Base-by-base conservation (phyloP, 2,888 invertebrate species). In the Aporophyla nigra region DNA sequence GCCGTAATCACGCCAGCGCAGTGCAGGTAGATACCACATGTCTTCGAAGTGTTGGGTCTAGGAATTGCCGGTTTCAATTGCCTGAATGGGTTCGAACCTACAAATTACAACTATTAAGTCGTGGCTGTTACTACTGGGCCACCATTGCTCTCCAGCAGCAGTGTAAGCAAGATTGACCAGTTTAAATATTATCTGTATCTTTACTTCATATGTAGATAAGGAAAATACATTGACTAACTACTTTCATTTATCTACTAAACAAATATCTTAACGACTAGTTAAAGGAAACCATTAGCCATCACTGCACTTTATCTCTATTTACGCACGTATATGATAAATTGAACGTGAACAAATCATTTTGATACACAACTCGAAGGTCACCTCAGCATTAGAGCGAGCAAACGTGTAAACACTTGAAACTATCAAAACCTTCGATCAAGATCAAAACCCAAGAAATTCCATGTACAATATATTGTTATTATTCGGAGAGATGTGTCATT, bases 231-330 rank as follows among this genome's bases (percentile, higher is more conserved):
- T 24, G 1, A 33, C 43, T 51, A 61, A 67, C 33, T 24, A 53
- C 74, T 58, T 66, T 75, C 61, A 49, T 76, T 59, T 61, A 59
- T 56, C 27, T 24, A 10, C 19, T 33, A 58, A 54, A 5, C 46
- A 69, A 80, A 56, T 27, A 70, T 14, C 27, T 40, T 58, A 70
- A 66, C 65, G 16, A 70, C 51, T 14, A 54, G 24, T 66, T 21
- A 53, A 1, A 61, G 46, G 49, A 70, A 82, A 40, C 33, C 33
- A 72, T 61, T 70, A 58, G 43, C 27, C 66, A 71, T 71, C 73
- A 78, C 54, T 84, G 71, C 71, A 74, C 71, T 84, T 80, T 84
- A 81, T 84, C 83, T 80, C 0, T 80, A 46, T 81, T 71, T 77
- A 77, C 71, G 40, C 33, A 74, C 33, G 71, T 51, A 67, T 19